Percentiles rank a stretch among this genome's conserved stretches.
phyloP scores from a whole-genome alignment of 2,888 invertebrate genomes.

The Conchocele bisecta region DNA sequence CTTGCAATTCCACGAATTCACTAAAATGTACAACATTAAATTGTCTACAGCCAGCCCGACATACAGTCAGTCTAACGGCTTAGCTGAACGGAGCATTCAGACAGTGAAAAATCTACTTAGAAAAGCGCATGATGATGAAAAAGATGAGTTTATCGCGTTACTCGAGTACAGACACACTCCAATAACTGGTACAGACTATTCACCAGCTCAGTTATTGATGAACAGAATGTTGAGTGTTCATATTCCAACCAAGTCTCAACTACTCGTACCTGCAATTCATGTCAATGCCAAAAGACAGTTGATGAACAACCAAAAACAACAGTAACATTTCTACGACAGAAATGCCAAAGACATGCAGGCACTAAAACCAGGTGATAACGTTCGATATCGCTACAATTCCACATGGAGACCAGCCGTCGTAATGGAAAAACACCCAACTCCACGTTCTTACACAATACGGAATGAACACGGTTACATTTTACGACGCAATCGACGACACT shows the following conservation, averaged over 20 bases:
- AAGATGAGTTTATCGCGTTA: slow-evolving; percentile 49
- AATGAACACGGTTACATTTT: background rate
- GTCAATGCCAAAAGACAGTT: slow-evolving; percentile 1
- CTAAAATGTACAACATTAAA: background rate
- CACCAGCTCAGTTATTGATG: slow-evolving; percentile 36
- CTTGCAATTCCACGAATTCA: slow-evolving; percentile 8
- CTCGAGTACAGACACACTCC: slow-evolving; percentile 49
- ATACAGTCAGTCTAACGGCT: slow-evolving; percentile 46
- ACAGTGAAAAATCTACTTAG: slow-evolving; percentile 42
- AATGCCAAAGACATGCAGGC: background rate
- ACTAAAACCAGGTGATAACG: background rate
- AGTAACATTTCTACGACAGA: slow-evolving; percentile 14
- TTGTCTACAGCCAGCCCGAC: slow-evolving; percentile 12
- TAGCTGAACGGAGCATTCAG: slow-evolving; percentile 33
- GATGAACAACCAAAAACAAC: background rate
- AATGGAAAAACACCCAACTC: no score
- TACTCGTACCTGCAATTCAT: slow-evolving; percentile 3
- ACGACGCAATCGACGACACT: background rate
- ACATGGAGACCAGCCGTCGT: slow-evolving; percentile 22
- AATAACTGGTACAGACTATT: slow-evolving; percentile 37
- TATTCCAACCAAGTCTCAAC: slow-evolving; percentile 18
- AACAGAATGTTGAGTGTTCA: slow-evolving; percentile 38
- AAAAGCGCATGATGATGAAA: slow-evolving; percentile 36
- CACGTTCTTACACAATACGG: background rate
- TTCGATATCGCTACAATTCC: background rate